Percentiles rank a stretch among this genome's conserved stretches.
phyloP scores from a whole-genome alignment of 2,888 invertebrate species.

The Glyphotaelius pellucidus region DNA sequence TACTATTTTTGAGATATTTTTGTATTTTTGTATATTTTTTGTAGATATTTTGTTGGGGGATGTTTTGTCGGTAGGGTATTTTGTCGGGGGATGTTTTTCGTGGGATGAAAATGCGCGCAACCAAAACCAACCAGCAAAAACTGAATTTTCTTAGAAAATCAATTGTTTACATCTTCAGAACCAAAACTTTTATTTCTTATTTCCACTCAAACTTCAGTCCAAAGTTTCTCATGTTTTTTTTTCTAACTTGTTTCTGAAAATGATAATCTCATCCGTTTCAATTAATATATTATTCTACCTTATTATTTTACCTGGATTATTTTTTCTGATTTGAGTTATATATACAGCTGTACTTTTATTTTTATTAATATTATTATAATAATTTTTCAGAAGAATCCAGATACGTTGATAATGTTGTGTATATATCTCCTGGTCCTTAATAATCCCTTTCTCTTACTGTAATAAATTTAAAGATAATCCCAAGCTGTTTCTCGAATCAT shows the following conservation, averaged over 20 bases:
- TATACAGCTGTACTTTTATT: background rate
- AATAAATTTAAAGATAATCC: background rate
- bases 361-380: background rate
- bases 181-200: background rate
- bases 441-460: background rate
- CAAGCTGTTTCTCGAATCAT: conserved; percentile 15
- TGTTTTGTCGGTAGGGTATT: no score
- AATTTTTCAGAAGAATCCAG: background rate
- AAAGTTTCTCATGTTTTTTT: background rate
- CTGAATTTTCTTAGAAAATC: background rate
- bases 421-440: background rate
- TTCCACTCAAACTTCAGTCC: background rate
- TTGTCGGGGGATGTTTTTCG: no score
- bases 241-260: no score
- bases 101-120: no score
- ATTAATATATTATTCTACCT: no score
- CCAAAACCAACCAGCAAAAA: background rate
- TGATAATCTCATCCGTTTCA: no score
- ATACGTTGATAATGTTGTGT: no score
- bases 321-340: no score
- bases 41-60: no score
- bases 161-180: background rate
- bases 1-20: no score
- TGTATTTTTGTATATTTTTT: no score
- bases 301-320: no score